Conservation (phyloP, 2,888 invertebrate species). For the Hypselothyrea guttata region DNA sequence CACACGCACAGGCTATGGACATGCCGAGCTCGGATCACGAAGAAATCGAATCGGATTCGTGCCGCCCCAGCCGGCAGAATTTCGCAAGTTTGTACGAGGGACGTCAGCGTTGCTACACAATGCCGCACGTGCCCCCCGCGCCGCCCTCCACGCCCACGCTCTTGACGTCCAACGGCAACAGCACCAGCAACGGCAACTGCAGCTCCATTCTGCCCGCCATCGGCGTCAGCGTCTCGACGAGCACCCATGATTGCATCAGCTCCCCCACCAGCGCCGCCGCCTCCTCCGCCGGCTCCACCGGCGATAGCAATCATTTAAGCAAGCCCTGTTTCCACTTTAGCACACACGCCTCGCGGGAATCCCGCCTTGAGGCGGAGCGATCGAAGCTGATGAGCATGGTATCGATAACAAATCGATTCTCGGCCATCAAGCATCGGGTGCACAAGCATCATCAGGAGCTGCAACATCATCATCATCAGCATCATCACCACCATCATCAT, state of each 20-base stretch:
- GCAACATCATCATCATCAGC: constrained; percentile 21
- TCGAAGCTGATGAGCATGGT: constrained; percentile 79
- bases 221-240: constrained; percentile 3
- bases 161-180: constrained; percentile 68
- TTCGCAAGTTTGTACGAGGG: constrained; percentile 65
- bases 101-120: constrained; percentile 78
- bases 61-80: constrained; percentile 67
- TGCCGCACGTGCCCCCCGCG: constrained; percentile 78
- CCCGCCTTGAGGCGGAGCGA: constrained; percentile 78
- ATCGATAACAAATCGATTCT: constrained; percentile 73
- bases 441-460: constrained; percentile 22
- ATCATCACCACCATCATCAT: constrained; percentile 6
- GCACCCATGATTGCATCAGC: constrained; percentile 40
- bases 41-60: constrained; percentile 64
- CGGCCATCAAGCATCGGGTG: constrained; percentile 50
- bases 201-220: constrained; percentile 39
- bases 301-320: constrained; percentile 66
- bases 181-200: constrained; percentile 49
- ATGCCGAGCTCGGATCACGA: constrained; percentile 70
- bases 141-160: constrained; percentile 80
- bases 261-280: constrained; percentile 60
- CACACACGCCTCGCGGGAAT: constrained; percentile 70
- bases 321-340: constrained; percentile 71
- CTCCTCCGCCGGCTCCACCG: constrained; percentile 46
- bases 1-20: constrained; percentile 59